phyloP scores from a whole-genome alignment of 2,797 vertebrate genomes.

The Enteromius paludinosus region DNA sequence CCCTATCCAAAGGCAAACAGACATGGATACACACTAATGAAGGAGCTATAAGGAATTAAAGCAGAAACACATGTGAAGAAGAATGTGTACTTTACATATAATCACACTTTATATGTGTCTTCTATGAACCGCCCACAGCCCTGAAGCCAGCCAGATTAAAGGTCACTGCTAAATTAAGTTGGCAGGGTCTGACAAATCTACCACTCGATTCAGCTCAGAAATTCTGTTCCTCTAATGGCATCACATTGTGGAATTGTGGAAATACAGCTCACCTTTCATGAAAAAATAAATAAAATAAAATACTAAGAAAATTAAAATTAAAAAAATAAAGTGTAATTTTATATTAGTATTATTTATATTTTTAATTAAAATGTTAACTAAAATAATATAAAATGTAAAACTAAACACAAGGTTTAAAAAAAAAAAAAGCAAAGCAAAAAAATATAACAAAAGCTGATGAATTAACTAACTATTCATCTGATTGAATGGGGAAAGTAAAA shows the following conservation, averaged over 20 bases:
- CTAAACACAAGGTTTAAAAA: not conserved
- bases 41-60: not conserved
- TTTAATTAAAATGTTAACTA: not conserved
- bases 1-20: not conserved
- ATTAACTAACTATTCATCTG: not conserved
- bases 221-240: constrained; percentile 29
- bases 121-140: not conserved
- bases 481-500: not conserved
- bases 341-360: too few species aligned
- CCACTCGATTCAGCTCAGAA: not conserved
- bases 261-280: constrained; percentile 2
- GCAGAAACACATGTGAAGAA: not conserved
- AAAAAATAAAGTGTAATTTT: not conserved
- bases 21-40: not conserved
- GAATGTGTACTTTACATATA: constrained; percentile 22
- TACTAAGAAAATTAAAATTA: not conserved
- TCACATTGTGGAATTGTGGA: not conserved
- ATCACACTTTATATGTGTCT: constrained; percentile 16
- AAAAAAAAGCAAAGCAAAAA: not conserved
- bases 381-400: not conserved
- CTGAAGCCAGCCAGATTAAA: constrained; percentile 25
- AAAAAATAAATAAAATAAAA: not conserved
- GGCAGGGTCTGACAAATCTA: constrained; percentile 33
- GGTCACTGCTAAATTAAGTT: constrained; percentile 42
- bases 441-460: not conserved